Base-by-base conservation (phyloP, 1,140 invertebrate genomes). In the Bombus fervidus region DNA sequence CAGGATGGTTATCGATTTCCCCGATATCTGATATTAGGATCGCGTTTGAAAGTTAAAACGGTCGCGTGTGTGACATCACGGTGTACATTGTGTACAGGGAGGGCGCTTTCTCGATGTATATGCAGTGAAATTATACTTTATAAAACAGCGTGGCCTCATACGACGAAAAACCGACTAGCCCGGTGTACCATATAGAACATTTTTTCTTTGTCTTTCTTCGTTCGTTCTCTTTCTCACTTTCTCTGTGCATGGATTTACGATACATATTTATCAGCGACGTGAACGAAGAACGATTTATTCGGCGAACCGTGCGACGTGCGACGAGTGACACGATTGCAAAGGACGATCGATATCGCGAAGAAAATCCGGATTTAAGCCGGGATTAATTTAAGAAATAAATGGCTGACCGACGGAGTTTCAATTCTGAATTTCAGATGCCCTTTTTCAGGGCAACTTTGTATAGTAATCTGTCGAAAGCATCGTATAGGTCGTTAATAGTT, bases 241-340 rank as follows among this genome's bases (percentile, higher is more conserved):
- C 12, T 57, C 25, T 8, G 25, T 31, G 37, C 62, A 80, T 80
- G 68, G 83, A 80, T 85, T 85, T 85, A 80, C 68, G 76, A 80
- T 85, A 80, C 83, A 80, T 85, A 85, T 85, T 85, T 85, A 85
- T 85, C 68, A 85, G 76, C 39, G 41, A n/a, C 83, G 25, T 57
- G 37, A 34, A 62, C 66, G 43, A 22, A 28, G 25, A 59, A 76
- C 43, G 47, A 77, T 84, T 84, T 85, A 85, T 85, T 85, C 83
- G 77, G 9, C 15, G 83, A 43, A 39, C 83, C 68, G 39, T 80
- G 76, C 28, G 43, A 77, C 73, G 28, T 72, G 53, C 34, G 43
- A 77, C 73, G 31, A 31, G 28, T 53, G 62, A 77, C 73, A 59
- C 66, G 76, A 80, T 72, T 79, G 83, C 75, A 71, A n/a, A 41